phyloP scores from a whole-genome alignment of 2,888 invertebrate genomes.

The Erebia aethiops region DNA sequence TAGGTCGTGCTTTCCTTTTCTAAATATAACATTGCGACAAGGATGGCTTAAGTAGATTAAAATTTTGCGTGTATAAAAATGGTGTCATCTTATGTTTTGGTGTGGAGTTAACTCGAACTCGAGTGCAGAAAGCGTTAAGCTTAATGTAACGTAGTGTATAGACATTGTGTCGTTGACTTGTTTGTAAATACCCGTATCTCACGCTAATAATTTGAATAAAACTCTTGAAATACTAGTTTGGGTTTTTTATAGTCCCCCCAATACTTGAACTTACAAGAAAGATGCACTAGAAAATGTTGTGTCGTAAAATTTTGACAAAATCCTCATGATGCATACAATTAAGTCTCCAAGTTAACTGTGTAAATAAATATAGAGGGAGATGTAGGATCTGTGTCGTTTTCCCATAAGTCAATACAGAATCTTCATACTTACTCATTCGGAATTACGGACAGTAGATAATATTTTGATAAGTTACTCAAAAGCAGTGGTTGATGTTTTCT shows the following conservation, averaged over 20 bases:
- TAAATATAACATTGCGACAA: neutral
- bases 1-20: neutral
- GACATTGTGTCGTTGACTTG: conserved; percentile 41
- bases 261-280: neutral
- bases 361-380: no score
- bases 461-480: no score
- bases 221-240: conserved; percentile 57
- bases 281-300: no score
- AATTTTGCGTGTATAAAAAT: neutral
- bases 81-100: neutral
- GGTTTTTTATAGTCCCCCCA: conserved; percentile 29
- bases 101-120: conserved; percentile 12
- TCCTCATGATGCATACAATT: no score
- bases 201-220: conserved; percentile 75
- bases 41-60: neutral
- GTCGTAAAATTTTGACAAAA: neutral
- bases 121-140: conserved; percentile 1
- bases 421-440: no score
- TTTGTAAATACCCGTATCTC: conserved; percentile 72
- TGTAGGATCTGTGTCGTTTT: no score
- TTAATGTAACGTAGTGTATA: conserved; percentile 20
- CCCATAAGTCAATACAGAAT: no score
- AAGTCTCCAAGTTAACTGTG: no score
- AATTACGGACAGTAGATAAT: no score
- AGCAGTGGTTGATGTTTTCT: no score